Evolutionary conservation across 2,797 vertebrate species (phyloP).

Genomic region (Phoebastria nigripes): DNA sequence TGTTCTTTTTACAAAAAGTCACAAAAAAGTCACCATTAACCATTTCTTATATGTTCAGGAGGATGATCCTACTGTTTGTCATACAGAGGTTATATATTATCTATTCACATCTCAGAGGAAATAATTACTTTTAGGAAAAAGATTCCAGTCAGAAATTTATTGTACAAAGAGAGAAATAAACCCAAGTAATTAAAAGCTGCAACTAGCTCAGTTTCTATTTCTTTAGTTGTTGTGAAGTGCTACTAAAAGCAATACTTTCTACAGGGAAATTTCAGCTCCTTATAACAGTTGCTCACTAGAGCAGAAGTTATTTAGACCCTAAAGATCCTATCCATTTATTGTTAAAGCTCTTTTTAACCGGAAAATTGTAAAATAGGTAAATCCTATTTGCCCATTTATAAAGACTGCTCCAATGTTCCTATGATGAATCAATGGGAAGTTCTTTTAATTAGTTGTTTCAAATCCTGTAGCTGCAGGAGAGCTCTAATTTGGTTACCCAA

Average conservation of each 20-base stretch:
- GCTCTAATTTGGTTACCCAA: not conserved
- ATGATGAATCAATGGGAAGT: constrained; percentile 29
- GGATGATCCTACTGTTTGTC: not conserved
- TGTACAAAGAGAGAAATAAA: not conserved
- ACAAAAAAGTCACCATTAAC: not conserved
- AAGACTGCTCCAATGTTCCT: not conserved
- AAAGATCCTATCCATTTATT: not conserved
- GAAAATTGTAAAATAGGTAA: not conserved
- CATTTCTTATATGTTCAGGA: not conserved
- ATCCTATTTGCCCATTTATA: not conserved
- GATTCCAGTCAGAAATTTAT: not conserved
- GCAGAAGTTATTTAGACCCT: not conserved
- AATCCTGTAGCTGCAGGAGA: constrained; percentile 26
- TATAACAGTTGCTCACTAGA: not conserved
- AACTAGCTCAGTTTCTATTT: not conserved
- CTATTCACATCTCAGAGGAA: not conserved
- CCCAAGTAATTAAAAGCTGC: not conserved
- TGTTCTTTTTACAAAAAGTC: not conserved
- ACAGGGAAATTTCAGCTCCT: not conserved
- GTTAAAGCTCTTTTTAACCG: not conserved
- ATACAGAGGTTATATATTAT: not conserved
- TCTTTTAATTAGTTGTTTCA: constrained; percentile 14
- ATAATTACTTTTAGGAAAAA: not conserved
- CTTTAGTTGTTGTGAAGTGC: not conserved
- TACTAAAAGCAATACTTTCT: not conserved